Evolutionary conservation across 1,140 invertebrate species (phyloP).

Genomic region (Drosophila santomea): DNA sequence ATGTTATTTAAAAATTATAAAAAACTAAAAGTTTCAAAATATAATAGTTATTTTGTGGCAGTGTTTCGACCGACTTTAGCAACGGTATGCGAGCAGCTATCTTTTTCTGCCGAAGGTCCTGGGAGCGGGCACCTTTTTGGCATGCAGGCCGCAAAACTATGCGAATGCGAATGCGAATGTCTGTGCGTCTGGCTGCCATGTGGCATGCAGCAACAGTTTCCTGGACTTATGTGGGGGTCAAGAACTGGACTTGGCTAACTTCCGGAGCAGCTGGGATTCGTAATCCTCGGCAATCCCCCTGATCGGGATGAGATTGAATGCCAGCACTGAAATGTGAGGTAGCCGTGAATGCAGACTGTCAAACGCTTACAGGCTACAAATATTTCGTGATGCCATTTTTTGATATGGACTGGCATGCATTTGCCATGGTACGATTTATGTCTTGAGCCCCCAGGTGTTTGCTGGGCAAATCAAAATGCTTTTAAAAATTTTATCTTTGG

Average conservation of each 20-base stretch:
- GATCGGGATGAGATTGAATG: conserved; percentile 17
- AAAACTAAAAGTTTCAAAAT: no score
- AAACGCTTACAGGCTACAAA: conserved; percentile 19
- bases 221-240: conserved; percentile 33
- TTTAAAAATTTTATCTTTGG: conserved; percentile 67
- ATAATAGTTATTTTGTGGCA: not conserved
- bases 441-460: conserved; percentile 41
- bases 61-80: not conserved
- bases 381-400: conserved; percentile 21
- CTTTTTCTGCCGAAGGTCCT: conserved; percentile 24
- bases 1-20: not conserved
- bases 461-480: conserved; percentile 64
- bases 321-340: conserved; percentile 3
- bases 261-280: conserved; percentile 33
- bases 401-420: conserved; percentile 56
- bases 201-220: conserved; percentile 48
- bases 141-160: conserved; percentile 63
- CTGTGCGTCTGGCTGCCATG: conserved; percentile 45
- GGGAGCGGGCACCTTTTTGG: conserved; percentile 44
- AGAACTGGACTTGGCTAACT: conserved; percentile 15
- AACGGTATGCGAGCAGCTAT: not conserved
- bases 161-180: conserved; percentile 57
- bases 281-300: conserved; percentile 13
- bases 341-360: conserved; percentile 20
- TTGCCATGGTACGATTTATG: conserved; percentile 68